These are phyloP conservation scores for Fregata magnificens DNA, from an alignment of 2,113 vertebrate genomes.

Conservation along the genomic window DNA sequence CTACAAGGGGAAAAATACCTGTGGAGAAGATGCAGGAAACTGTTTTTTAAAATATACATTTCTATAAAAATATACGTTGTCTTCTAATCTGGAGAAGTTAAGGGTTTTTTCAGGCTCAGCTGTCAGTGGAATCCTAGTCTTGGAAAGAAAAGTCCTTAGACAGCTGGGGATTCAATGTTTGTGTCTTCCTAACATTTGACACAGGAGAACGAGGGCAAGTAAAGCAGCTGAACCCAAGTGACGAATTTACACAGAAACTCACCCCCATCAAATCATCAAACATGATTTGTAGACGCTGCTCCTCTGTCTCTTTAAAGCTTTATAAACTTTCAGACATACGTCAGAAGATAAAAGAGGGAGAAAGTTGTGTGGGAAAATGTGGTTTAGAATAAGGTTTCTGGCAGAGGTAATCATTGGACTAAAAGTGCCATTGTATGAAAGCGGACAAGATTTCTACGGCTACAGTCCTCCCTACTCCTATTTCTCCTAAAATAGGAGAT, in stretches of 20 bases:
- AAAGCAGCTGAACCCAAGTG: constrained; percentile 63
- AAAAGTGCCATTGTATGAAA: not conserved
- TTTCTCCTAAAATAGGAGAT: not conserved
- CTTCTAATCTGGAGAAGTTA: constrained; percentile 59
- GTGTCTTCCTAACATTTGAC: constrained; percentile 25
- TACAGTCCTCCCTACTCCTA: not conserved
- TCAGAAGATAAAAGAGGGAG: not conserved
- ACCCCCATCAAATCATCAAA: not conserved
- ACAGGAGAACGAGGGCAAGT: constrained; percentile 3
- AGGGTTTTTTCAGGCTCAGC: constrained; percentile 51
- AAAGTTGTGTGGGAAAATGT: not conserved
- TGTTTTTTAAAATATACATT: constrained; percentile 56
- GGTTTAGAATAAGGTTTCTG: not conserved
- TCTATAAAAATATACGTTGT: constrained; percentile 74
- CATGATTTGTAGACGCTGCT: not conserved
- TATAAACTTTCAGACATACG: not conserved
- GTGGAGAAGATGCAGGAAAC: constrained; percentile 36
- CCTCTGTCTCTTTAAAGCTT: constrained; percentile 43
- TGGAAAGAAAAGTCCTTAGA: constrained; percentile 33
- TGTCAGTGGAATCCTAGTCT: constrained; percentile 42
- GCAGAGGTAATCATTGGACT: not conserved
- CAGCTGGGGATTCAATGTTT: constrained; percentile 30
- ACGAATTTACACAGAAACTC: not conserved
- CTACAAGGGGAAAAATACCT: not conserved
- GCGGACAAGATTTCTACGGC: not conserved